Evolutionary conservation across 92 coral and sea anemone species (phyloP), one percentile per base, ranked within the genome.

Genomic region (Siderastrea siderea): DNA sequence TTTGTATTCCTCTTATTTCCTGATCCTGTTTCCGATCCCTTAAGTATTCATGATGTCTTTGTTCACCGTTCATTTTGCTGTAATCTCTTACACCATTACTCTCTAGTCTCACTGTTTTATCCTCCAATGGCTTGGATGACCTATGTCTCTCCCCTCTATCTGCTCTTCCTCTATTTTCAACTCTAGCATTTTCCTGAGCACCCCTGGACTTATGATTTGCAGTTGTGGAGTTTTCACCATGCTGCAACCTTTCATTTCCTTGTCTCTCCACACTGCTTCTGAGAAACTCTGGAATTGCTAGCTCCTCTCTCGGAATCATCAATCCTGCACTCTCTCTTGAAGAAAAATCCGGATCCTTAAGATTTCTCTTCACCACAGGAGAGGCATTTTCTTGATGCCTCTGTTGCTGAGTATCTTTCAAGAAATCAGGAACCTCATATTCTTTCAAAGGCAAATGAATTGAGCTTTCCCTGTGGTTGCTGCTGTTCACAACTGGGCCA

Each of bases 271-370:
- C 88, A 45, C 55, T 68, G 14, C 11, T 52, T 53, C 80, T 57
- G 58, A 95, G 91, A 75, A 95, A 95, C 58, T 93, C 98, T 77
- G 98, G 98, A 63, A 95, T 90, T 47, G 67, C 81, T n/a, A 95
- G 88, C 75, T 95, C 96, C 53, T 90, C 86, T 59, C 86, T 76
- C 13, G 98, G 98, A 63, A 95, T 93, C 84, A 93, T 90, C 1
- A 95, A 68, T 11, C 95, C 95, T 49, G 75, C 81, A 12, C 86
- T 88, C 7, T 84, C 68, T 16, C 59, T 67, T 15, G 91, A 55
- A 13, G 89, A 64, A 54, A 86, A 86, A 83, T 95, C 98, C 71
- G 94, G 82, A 67, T 95, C 98, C 16, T 93, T 66, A 5, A 95
- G 91, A 81, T 91, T 79, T 52, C 96, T 71, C 47, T 82, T 91